Base-by-base conservation (phyloP, 1,140 invertebrate genomes). In the Drosophila bipectinata region DNA sequence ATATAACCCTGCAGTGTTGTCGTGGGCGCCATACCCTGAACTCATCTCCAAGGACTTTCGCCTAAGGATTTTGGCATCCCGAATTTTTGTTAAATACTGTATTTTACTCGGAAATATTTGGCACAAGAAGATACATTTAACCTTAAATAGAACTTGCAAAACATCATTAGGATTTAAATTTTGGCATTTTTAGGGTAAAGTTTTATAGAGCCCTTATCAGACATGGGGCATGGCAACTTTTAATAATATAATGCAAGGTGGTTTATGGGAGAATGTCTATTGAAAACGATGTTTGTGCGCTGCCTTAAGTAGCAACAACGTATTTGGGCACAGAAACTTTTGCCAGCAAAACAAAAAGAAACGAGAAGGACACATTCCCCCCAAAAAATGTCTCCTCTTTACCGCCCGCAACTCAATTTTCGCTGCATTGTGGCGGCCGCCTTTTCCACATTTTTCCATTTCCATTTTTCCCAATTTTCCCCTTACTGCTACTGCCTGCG, bases 181-280 rank as follows among this genome's bases (percentile, higher is more conserved):
- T n/a, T 44, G 4, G 21, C 37, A 44, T 69, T 74, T 71, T 64
- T 45, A 21, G 44, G 14, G 21, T 47, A 74, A 80, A 69, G 44
- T 68, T 32, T 34, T 26, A n/a, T 71, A 39, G 39, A 63, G 64
- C 49, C 62, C 18, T 52, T 78, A 67, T 67, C 73, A 41, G 28
- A 52, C 58, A 10, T 18, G 15, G 24, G n/a, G 45, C 57, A 41
- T 59, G 58, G 57, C 14, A 84, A 85, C 77, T 85, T 84, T 80
- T 73, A 73, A 77, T 85, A 77, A 64, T 72, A 60, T 83, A 78
- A 74, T 49, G 60, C 69, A 74, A 79, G 71, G 56, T 72, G 51
- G 44, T 66, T 79, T 79, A 53, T 66, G 60, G 30, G 52, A 57
- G 48, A 51, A 32, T 69, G 30, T 64, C 47, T 53, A 61, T 71